Conservation (phyloP, 2,797 vertebrate genomes). For the Rhabdophis nuchalis region DNA sequence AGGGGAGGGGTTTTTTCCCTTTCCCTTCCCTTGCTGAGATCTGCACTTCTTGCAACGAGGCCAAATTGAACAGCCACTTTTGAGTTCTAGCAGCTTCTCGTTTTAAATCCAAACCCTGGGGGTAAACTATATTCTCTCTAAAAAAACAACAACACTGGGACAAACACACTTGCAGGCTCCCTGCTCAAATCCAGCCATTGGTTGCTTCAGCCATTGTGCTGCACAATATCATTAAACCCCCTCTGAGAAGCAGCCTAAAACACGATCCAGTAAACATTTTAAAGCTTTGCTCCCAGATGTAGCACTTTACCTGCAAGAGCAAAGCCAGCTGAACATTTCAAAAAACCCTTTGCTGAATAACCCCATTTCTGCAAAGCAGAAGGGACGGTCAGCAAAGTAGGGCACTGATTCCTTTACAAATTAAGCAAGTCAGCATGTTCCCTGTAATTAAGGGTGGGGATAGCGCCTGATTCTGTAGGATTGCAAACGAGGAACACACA, state of each 20-base stretch:
- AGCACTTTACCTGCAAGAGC: not conserved
- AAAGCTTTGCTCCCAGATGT: slow-evolving; percentile 1
- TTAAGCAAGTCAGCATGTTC: not conserved
- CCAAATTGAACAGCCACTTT: not conserved
- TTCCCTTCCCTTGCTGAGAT: not conserved
- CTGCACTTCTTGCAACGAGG: not conserved
- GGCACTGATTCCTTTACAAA: not conserved
- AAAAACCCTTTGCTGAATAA: not conserved
- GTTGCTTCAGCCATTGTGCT: not conserved
- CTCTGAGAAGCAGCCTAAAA: not conserved
- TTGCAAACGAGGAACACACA: not conserved
- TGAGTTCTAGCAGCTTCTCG: not conserved
- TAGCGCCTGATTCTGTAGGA: not conserved
- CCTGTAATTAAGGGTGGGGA: not conserved
- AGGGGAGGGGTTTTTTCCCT: not conserved
- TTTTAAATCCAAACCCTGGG: slow-evolving; percentile 1
- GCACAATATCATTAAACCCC: not conserved
- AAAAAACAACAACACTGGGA: not conserved
- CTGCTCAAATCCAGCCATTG: not conserved
- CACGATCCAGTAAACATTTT: not conserved
- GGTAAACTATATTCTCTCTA: too few species aligned
- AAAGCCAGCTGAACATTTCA: not conserved
- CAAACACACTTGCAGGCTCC: not conserved
- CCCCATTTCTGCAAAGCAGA: not conserved
- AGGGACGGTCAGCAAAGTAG: not conserved